A percentile compares a stretch with the other conserved stretches of the same genome.
phyloP scores from a whole-genome alignment of 1,140 invertebrate genomes.

The Cydia fagiglandana region DNA sequence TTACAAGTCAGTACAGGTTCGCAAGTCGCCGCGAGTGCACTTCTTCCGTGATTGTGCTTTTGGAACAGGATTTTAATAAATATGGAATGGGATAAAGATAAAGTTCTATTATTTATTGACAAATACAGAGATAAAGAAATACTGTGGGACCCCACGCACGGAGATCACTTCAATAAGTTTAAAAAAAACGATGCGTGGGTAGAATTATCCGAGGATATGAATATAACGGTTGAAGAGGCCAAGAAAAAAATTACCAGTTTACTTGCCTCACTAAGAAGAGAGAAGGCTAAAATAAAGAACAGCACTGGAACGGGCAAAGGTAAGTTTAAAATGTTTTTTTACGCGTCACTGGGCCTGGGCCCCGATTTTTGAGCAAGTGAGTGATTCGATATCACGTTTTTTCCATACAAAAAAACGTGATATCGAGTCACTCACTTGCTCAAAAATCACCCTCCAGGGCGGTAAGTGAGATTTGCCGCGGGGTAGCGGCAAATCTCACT shows the following conservation, averaged over 20 bases:
- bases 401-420: neutral
- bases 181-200: conserved; percentile 16
- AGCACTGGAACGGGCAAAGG: neutral
- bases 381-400: neutral
- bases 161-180: neutral
- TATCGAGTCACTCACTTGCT: neutral
- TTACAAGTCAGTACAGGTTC: conserved; percentile 3
- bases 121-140: neutral
- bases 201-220: conserved; percentile 9
- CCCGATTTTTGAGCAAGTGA: too few species aligned
- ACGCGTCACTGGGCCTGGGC: too few species aligned
- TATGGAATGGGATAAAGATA: neutral
- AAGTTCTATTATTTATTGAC: neutral
- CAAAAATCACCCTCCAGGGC: too few species aligned
- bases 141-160: neutral
- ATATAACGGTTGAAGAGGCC: neutral
- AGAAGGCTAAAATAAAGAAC: conserved; percentile 10
- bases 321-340: neutral
- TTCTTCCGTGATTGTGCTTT: neutral
- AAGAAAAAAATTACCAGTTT: conserved; percentile 25
- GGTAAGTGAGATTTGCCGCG: too few species aligned
- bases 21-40: neutral
- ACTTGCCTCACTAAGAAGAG: conserved; percentile 7
- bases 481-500: too few species aligned
- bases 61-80: neutral